A percentile compares a stretch with the other conserved stretches of the same genome.
Evolutionary conservation across 1,140 invertebrate genomes (phyloP).

Genomic region (Cheumatopsyche charites): DNA sequence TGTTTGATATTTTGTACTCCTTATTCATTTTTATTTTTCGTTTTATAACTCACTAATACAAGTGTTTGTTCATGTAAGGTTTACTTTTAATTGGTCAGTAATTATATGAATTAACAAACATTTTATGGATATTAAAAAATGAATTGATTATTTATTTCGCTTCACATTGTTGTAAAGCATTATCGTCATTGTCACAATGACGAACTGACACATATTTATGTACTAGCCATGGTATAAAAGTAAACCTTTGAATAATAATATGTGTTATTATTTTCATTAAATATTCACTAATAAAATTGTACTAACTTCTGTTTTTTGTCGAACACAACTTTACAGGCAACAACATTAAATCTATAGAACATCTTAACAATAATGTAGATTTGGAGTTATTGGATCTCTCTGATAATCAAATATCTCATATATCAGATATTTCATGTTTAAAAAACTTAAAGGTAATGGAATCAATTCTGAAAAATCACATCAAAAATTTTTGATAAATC

Average conservation of each 20-base stretch:
- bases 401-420: slow-evolving; percentile 83
- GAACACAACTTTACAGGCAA: slow-evolving; percentile 60
- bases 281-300: neutral
- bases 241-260: too few species aligned
- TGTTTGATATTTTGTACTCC: slow-evolving; percentile 51
- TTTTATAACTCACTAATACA: neutral
- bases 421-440: slow-evolving; percentile 84
- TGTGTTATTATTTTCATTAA: neutral
- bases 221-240: too few species aligned
- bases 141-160: too few species aligned
- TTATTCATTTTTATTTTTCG: neutral
- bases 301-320: neutral
- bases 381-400: slow-evolving; percentile 86
- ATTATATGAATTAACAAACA: too few species aligned
- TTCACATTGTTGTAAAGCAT: too few species aligned
- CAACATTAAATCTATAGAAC: slow-evolving; percentile 81
- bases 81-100: too few species aligned
- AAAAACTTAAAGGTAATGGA: slow-evolving; percentile 76
- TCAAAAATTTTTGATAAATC: neutral
- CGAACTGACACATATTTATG: too few species aligned
- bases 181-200: too few species aligned
- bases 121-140: too few species aligned
- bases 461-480: neutral
- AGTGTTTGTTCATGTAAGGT: too few species aligned
- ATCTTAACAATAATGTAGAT: slow-evolving; percentile 79